Evolutionary conservation across 2,797 vertebrate species (phyloP), one percentile per base, ranked within the genome.

Genomic region (Onychomys leucogaster): DNA sequence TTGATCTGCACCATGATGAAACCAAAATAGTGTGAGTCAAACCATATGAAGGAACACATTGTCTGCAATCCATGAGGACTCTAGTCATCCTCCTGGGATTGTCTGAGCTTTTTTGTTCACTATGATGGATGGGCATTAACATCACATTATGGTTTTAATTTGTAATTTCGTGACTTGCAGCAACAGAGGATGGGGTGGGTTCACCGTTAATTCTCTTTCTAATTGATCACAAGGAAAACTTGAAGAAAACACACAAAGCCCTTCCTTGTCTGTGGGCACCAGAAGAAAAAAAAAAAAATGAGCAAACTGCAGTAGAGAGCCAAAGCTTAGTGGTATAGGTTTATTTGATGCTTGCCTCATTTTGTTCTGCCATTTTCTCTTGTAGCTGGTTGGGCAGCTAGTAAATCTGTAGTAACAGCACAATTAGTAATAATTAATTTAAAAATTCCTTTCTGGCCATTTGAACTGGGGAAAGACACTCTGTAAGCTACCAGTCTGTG

Each of bases 221-320:
- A 46, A 55, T 2, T 85, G 32, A 89, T 80, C 77, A 84, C 11
- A 85, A 52, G 81, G 52, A 92, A 84, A 96, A 55, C 8, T 61
- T 75, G 27, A 16, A 76, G 27, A 84, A 94, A 95, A 88, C 34
- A 82, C 12, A 59, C 19, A 88, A 95, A 92, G 49, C 34, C 87
- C 89, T 23, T 75, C 6, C 37, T n/a, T 71, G 69, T 8, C 41
- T 46, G 11, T 61, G 29, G 29, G 57, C 17, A 90, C 65, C 84
- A 43, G n/a, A n/a, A n/a, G n/a, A n/a, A n/a, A n/a, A 90, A 75
- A 43, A 76, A 29, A 34, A 87, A 90, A 77, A 6, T 4, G 46
- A 80, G 29, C 32, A 94, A 82, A 43, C 6, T 88, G 37, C 34
- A n/a, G 29, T 49, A 27, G 37, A 85, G 46, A 83, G 23, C 43